Conservation (phyloP, 2,888 invertebrate genomes). For the Drosophila imparisetae region DNA sequence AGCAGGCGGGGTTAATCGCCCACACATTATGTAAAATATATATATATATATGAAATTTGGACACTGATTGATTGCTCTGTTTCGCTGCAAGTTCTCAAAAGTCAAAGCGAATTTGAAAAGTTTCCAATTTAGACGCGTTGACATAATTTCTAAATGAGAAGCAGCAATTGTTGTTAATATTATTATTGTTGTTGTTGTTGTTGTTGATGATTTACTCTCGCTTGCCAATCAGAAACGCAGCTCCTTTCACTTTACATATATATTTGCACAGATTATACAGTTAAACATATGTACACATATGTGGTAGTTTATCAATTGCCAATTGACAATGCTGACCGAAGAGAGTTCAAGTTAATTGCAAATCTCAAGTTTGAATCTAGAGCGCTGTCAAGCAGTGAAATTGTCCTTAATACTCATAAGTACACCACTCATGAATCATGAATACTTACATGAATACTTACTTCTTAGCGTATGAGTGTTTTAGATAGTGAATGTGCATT, state of each 20-base stretch:
- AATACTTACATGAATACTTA: neutral
- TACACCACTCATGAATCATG: conserved; percentile 3
- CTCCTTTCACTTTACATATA: conserved; percentile 74
- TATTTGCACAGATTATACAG: neutral
- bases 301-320: conserved; percentile 59
- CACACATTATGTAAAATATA: conserved; percentile 21
- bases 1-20: conserved; percentile 1
- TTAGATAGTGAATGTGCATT: neutral
- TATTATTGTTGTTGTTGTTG: too few species aligned
- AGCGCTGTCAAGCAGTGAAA: conserved; percentile 72
- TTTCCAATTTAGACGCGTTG: conserved; percentile 66
- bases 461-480: neutral
- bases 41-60: neutral
- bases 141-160: conserved; percentile 67
- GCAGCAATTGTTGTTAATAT: conserved; percentile 1
- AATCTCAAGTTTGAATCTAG: conserved; percentile 29
- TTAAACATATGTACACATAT: neutral
- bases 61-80: conserved; percentile 17
- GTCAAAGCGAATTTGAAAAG: conserved; percentile 27
- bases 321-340: conserved; percentile 61
- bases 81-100: conserved; percentile 24
- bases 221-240: conserved; percentile 46
- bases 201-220: conserved; percentile 53
- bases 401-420: conserved; percentile 68
- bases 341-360: conserved; percentile 67